Conservation (phyloP, 2,113 vertebrate genomes). For the Ovibos moschatus region DNA sequence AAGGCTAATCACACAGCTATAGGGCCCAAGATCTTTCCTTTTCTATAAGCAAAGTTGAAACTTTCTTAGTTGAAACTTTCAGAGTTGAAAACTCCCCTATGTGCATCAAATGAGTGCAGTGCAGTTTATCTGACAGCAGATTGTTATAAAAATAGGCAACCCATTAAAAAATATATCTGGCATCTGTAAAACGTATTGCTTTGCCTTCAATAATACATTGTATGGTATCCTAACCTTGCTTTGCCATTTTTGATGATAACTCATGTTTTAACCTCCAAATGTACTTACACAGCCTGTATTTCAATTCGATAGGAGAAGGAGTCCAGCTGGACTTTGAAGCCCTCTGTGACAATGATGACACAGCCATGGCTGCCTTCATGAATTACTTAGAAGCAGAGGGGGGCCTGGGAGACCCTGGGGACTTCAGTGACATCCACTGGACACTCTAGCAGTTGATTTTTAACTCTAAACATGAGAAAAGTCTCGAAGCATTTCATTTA, state of each 20-base stretch:
- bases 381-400: constrained; percentile 93
- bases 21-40: too few species aligned
- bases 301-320: constrained; percentile 79
- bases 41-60: too few species aligned
- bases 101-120: neutral
- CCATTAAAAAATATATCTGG: neutral
- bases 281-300: neutral
- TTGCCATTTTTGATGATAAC: neutral
- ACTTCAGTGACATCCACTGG: constrained; percentile 92
- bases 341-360: constrained; percentile 88
- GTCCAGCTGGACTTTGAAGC: constrained; percentile 90
- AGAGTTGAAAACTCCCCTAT: neutral
- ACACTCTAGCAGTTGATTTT: constrained; percentile 82
- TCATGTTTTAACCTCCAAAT: neutral
- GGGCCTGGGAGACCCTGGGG: constrained; percentile 86
- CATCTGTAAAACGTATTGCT: neutral
- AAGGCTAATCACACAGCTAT: too few species aligned
- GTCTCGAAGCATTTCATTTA: constrained; percentile 42
- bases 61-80: too few species aligned
- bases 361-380: constrained; percentile 92
- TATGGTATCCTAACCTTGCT: neutral
- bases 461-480: constrained; percentile 4
- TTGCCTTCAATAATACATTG: neutral
- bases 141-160: neutral
- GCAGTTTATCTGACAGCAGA: neutral